phyloP scores from a whole-genome alignment of 2,113 vertebrate genomes.

The Oreotrochilus melanogaster region DNA sequence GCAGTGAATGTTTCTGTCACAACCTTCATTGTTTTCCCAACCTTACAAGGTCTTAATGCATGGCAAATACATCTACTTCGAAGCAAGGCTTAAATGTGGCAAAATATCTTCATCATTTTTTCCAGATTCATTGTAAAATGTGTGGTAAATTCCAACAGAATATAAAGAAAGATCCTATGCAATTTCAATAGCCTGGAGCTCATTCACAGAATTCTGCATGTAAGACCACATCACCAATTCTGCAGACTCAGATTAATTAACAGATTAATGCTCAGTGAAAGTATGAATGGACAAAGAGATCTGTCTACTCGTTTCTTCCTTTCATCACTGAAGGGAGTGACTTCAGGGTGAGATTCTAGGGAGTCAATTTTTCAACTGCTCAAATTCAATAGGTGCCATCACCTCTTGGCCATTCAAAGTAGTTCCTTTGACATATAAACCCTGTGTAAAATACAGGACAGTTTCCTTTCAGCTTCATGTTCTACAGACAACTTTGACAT shows the following conservation, averaged over 20 bases:
- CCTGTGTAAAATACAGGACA: too few relatives aligned
- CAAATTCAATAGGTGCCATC: neutral
- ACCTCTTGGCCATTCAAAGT: neutral
- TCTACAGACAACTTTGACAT: too few relatives aligned
- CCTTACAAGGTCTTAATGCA: neutral
- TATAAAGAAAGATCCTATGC: neutral
- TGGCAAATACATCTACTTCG: neutral
- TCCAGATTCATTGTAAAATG: neutral
- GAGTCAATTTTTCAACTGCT: neutral
- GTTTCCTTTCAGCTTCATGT: too few relatives aligned
- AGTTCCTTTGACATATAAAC: neutral
- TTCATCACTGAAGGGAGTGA: neutral
- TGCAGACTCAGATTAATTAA: neutral
- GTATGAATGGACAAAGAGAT: neutral
- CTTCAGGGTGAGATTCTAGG: neutral
- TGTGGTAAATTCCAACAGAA: neutral
- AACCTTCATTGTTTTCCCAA: neutral
- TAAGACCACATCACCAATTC: neutral
- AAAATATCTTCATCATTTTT: neutral
- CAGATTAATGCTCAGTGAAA: neutral
- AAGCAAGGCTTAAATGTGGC: neutral
- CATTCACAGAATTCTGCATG: neutral
- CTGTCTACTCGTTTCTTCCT: neutral
- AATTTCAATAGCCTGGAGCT: accelerated
- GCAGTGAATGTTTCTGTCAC: neutral